Evolutionary conservation across 53 echinoderm and acorn worm species (phyloP).

Genomic region (Holothuria scabra): DNA sequence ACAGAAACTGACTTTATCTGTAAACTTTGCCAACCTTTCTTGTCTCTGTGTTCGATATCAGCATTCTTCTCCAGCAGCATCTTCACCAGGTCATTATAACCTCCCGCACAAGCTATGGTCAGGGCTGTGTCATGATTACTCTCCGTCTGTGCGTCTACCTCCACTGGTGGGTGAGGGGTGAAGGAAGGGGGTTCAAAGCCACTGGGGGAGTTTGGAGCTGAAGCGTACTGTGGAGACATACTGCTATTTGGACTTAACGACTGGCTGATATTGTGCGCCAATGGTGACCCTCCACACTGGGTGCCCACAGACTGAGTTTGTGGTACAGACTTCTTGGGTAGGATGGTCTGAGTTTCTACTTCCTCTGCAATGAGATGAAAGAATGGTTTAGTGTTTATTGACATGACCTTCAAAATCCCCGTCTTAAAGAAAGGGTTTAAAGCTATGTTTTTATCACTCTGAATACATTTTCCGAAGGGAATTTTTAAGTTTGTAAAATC

Average conservation of each 20-base stretch:
- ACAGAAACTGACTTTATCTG: too few relatives aligned
- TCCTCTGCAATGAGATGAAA: conserved; percentile 39
- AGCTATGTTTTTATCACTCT: too few relatives aligned
- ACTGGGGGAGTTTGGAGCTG: conserved; percentile 74
- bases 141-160: conserved; percentile 99
- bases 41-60: conserved; percentile 94
- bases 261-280: conserved; percentile 23
- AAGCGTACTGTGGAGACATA: conserved; percentile 62
- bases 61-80: conserved; percentile 90
- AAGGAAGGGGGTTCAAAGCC: conserved; percentile 74
- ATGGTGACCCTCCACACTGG: conserved; percentile 86
- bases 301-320: conserved; percentile 99
- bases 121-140: conserved; percentile 99
- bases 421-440: neutral
- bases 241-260: conserved; percentile 68
- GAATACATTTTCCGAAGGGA: too few relatives aligned
- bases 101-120: conserved; percentile 96
- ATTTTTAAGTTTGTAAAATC: too few relatives aligned
- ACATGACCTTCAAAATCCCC: neutral
- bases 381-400: neutral
- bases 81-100: conserved; percentile 92
- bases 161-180: conserved; percentile 94
- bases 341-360: conserved; percentile 45
- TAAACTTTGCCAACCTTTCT: conserved; percentile 78
- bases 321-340: conserved; percentile 79